phyloP scores from a whole-genome alignment of 2,888 invertebrate genomes.

The Alloplasta piceator region DNA sequence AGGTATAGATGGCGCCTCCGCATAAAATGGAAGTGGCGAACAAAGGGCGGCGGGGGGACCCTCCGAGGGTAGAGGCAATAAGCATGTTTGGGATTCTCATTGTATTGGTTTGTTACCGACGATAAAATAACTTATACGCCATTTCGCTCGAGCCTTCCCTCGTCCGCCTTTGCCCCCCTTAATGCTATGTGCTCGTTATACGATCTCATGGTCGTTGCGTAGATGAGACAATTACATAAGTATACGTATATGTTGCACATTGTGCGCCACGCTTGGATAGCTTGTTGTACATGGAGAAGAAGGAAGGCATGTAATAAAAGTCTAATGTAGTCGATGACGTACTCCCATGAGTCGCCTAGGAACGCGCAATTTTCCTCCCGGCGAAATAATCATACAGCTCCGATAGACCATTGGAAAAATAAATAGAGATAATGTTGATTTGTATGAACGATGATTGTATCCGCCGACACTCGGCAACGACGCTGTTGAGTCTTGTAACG shows the following conservation, averaged over 20 bases:
- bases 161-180: neutral
- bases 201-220: constrained; percentile 22
- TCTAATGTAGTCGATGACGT: constrained; percentile 35
- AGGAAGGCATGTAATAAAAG: neutral
- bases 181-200: constrained; percentile 36
- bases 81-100: constrained; percentile 46
- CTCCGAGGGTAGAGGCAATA: constrained; percentile 7
- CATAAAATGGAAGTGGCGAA: too few species aligned
- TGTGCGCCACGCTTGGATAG: too few species aligned
- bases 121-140: constrained; percentile 38
- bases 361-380: neutral
- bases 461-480: neutral
- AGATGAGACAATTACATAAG: constrained; percentile 17
- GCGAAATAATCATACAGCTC: neutral
- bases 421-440: neutral
- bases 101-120: constrained; percentile 42
- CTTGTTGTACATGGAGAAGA: neutral
- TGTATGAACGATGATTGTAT: neutral
- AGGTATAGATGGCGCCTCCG: neutral
- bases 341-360: neutral
- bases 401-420: constrained; percentile 2
- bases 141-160: constrained; percentile 22
- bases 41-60: neutral
- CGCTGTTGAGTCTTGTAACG: neutral
- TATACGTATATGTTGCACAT: neutral